Base-by-base conservation (phyloP, 2,113 vertebrate species). In the Phaethon lepturus region DNA sequence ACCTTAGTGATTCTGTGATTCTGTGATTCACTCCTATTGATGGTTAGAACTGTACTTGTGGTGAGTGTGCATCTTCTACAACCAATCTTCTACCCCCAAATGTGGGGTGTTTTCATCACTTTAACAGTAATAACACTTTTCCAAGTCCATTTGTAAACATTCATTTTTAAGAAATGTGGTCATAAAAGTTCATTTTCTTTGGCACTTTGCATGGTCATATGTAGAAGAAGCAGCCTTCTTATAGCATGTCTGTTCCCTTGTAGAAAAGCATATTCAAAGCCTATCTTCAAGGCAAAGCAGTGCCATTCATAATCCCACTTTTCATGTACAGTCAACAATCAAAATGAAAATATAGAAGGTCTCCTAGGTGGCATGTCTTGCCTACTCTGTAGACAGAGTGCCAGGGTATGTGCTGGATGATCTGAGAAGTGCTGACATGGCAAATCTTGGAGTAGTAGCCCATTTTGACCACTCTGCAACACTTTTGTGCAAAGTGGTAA, bases 381-480 rank as follows among this genome's bases (percentile, higher is more conserved):
- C 24, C 69, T 81, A 29, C 35, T 80, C n/a, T 59, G 31, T 26
- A 75, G 38, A 55, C 31, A 59, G 76, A 73, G 40, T 67, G 25
- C 52, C 33, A 84, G 28, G 55, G 33, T 73, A 66, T 50, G 5
- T 42, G 14, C 63, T 31, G 8, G 20, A 35, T 78, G 55, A 67
- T 63, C 52, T 67, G 58, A 78, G 81, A 86, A 86, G 42, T 45
- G 73, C 52, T 82, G 60, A 75, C 5, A 1, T 81, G 64, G 78
- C 58, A 68, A 58, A 75, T 72, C 55, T 38, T 94, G 82, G 33
- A 85, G 49, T 13, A 76, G 44, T 42, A 59, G 58, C 74, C 84
- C 58, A 24, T 96, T 96, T 87, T 86, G 96, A 86, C 93, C 92
- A 76, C 53, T 94, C 45, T 66, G 69, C 89, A 91, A 88, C 15